Evolutionary conservation across 1,140 invertebrate genomes (phyloP).

Genomic region (Diuraphis noxia): DNA sequence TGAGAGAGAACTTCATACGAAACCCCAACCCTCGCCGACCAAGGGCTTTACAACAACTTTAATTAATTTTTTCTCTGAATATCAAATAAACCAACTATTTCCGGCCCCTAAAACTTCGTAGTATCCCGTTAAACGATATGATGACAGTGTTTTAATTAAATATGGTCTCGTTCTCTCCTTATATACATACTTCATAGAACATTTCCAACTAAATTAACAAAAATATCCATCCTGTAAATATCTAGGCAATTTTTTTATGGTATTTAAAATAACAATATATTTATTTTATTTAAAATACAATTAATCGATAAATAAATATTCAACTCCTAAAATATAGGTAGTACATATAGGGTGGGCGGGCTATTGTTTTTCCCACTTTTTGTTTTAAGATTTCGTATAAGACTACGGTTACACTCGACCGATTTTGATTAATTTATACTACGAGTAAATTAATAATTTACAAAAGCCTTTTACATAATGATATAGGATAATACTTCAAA

Average conservation of each 20-base stretch:
- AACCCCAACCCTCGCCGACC: background rate
- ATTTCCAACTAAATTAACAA: constrained; percentile 12
- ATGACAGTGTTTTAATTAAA: constrained; percentile 31
- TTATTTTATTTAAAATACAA: background rate
- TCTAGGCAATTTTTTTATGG: background rate
- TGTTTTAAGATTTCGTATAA: background rate
- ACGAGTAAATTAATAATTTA: too few species aligned
- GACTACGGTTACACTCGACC: too few species aligned
- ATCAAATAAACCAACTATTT: constrained; percentile 18
- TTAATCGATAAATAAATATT: background rate
- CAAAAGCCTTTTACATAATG: too few species aligned
- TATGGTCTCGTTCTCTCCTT: background rate
- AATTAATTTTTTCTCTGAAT: constrained; percentile 39
- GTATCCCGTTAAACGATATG: background rate
- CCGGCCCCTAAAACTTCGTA: background rate
- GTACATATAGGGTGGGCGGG: background rate
- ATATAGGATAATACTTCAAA: too few species aligned
- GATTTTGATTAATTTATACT: too few species aligned
- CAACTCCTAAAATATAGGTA: background rate
- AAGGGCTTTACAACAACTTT: constrained; percentile 21
- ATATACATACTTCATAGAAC: background rate
- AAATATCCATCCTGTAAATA: background rate
- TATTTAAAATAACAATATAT: background rate
- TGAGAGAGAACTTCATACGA: background rate
- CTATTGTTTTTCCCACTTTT: background rate